A percentile compares a stretch with the other conserved stretches of the same genome.
phyloP scores from a whole-genome alignment of 2,113 vertebrate species.

The Melozone crissalis region DNA sequence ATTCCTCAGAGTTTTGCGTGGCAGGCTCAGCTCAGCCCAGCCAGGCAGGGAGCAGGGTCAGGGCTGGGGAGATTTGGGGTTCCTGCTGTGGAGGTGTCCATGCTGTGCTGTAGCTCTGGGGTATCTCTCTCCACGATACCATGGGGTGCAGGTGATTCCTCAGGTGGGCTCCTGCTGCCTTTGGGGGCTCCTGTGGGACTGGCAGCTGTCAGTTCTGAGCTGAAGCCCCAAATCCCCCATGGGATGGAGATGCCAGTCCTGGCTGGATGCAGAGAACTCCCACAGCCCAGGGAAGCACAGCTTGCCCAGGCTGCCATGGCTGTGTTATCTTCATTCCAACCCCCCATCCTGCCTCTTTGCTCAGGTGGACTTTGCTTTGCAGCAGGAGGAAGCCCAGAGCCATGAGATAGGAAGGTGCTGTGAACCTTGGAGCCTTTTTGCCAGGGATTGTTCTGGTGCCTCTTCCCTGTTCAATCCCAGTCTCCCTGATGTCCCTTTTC shows the following conservation, averaged over 20 bases:
- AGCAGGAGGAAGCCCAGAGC: background rate
- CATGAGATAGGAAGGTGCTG: background rate
- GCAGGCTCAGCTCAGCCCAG: background rate
- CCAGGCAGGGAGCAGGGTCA: background rate
- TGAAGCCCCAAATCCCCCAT: background rate
- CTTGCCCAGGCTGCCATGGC: background rate
- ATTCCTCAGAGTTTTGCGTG: too few relatives aligned
- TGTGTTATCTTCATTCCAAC: background rate
- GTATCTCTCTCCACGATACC: accelerated
- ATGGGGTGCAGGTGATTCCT: accelerated
- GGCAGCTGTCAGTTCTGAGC: background rate
- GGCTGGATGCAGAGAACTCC: background rate
- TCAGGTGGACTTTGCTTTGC: conserved; percentile 28
- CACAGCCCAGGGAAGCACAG: background rate
- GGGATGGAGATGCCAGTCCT: background rate
- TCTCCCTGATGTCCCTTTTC: background rate
- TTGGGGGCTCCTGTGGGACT: accelerated
- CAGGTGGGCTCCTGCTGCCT: accelerated
- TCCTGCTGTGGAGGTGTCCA: accelerated
- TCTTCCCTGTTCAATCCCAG: background rate
- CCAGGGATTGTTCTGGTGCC: background rate
- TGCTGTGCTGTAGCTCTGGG: background rate
- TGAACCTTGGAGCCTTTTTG: background rate
- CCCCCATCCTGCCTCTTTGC: background rate
- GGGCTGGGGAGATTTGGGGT: background rate